Evolutionary conservation across 2,888 invertebrate genomes (phyloP).

Genomic region (Pollenia labialis): DNA sequence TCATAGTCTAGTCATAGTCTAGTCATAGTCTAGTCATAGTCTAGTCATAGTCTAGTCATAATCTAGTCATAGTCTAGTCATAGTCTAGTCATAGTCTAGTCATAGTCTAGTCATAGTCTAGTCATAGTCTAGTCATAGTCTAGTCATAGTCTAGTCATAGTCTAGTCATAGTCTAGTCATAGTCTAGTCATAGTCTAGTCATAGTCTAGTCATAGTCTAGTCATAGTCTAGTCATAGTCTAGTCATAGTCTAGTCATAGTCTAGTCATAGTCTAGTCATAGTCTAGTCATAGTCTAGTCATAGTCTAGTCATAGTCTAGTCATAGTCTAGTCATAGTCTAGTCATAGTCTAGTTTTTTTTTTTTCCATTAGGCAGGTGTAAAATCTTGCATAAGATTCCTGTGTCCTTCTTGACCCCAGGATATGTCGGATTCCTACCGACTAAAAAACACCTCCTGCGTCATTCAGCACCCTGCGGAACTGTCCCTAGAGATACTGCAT

Average conservation of each 20-base stretch:
- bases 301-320: slow-evolving; percentile 5
- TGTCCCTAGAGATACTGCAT: too few species aligned
- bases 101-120: slow-evolving; percentile 4
- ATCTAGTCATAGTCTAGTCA: slow-evolving; percentile 3
- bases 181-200: slow-evolving; percentile 6
- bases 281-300: slow-evolving; percentile 6
- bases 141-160: slow-evolving; percentile 6
- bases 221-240: slow-evolving; percentile 6
- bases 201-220: slow-evolving; percentile 6
- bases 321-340: slow-evolving; percentile 4
- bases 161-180: slow-evolving; percentile 6
- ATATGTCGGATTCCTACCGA: too few species aligned
- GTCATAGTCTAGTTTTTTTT: slow-evolving; percentile 6
- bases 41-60: slow-evolving; percentile 6
- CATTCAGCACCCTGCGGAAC: too few species aligned
- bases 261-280: slow-evolving; percentile 6
- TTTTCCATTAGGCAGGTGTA: too few species aligned
- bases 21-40: slow-evolving; percentile 6
- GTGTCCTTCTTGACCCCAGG: too few species aligned
- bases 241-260: slow-evolving; percentile 6
- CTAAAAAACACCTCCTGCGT: too few species aligned
- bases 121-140: slow-evolving; percentile 4
- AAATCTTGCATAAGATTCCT: too few species aligned
- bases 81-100: slow-evolving; percentile 5
- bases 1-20: slow-evolving; percentile 6